phyloP scores from a whole-genome alignment of 2,888 invertebrate genomes.

The Salticus scenicus region DNA sequence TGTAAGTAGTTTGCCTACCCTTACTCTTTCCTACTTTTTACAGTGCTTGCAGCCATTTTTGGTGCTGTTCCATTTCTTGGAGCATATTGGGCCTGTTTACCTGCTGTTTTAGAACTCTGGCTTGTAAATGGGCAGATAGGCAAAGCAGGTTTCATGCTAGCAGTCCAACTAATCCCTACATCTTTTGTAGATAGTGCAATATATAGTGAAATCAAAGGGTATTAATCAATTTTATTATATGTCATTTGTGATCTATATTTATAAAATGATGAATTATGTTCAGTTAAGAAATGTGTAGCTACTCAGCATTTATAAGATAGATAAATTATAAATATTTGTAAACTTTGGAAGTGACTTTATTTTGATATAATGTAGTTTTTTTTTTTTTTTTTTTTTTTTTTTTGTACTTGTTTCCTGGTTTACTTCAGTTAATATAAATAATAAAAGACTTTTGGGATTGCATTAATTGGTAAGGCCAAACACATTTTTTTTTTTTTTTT shows the following conservation, averaged over 20 bases:
- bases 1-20: too few relatives aligned
- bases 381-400: too few relatives aligned
- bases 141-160: constrained; percentile 86
- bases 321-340: not conserved
- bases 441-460: too few relatives aligned
- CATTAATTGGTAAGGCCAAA: too few relatives aligned
- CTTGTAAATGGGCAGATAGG: constrained; percentile 89
- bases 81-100: constrained; percentile 95
- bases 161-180: constrained; percentile 91
- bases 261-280: not conserved
- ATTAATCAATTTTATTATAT: too few relatives aligned
- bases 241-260: too few relatives aligned
- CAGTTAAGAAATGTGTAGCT: not conserved
- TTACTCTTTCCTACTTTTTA: constrained; percentile 44
- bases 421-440: too few relatives aligned
- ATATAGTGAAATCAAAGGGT: constrained; percentile 98
- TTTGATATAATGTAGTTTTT: too few relatives aligned
- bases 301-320: not conserved
- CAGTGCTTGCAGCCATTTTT: constrained; percentile 91
- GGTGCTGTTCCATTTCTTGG: constrained; percentile 97
- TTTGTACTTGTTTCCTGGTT: too few relatives aligned
- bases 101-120: constrained; percentile 96
- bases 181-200: constrained; percentile 95
- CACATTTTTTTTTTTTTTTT: too few relatives aligned
- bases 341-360: too few relatives aligned